phyloP scores from a whole-genome alignment of 2,113 vertebrate genomes.

The Oenanthe oenanthe region DNA sequence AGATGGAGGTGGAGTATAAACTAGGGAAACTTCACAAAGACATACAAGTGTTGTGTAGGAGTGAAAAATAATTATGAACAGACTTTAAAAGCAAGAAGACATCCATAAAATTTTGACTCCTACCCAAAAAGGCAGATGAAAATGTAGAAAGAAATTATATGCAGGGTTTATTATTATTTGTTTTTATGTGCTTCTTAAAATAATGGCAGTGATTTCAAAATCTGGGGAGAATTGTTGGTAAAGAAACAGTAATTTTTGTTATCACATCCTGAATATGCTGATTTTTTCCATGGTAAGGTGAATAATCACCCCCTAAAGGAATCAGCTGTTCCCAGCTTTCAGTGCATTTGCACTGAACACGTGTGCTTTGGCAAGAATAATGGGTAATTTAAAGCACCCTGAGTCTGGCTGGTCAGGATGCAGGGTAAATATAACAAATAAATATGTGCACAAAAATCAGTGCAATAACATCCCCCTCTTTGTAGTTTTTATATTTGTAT shows the following conservation, averaged over 20 bases:
- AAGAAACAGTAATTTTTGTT: background rate
- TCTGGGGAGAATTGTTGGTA: background rate
- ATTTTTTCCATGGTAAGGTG: background rate
- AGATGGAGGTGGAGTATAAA: background rate
- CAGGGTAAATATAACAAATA: background rate
- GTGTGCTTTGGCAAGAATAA: background rate
- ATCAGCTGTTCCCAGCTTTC: background rate
- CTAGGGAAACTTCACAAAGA: background rate
- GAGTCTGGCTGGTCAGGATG: background rate
- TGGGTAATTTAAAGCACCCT: background rate
- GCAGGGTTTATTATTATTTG: background rate
- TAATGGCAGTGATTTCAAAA: background rate
- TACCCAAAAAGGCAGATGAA: background rate
- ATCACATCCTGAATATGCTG: fast-evolving
- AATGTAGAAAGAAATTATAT: background rate
- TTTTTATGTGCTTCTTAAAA: background rate
- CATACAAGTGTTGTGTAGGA: background rate
- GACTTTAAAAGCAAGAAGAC: background rate
- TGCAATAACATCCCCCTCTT: background rate
- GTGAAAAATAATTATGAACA: constrained; percentile 15
- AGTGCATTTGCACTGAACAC: fast-evolving
- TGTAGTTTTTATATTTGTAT: background rate
- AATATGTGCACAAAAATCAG: background rate
- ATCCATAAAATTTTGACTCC: background rate
- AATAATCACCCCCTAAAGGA: background rate